These are phyloP conservation scores for Stegastes partitus DNA, from an alignment of 2,113 vertebrate species.

Conservation along the genomic window DNA sequence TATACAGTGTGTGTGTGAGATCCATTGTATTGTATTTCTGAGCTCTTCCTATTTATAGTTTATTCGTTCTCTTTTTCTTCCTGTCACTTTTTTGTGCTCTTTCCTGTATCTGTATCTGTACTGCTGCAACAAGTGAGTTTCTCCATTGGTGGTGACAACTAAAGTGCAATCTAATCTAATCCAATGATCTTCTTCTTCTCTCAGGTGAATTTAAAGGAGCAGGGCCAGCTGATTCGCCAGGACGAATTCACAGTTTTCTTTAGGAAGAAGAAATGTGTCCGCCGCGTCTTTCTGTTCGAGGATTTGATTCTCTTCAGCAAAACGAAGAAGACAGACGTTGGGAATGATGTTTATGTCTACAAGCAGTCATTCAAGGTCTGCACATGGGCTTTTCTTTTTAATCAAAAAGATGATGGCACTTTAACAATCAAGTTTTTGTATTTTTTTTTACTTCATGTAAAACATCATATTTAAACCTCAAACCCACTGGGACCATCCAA, in stretches of 20 bases:
- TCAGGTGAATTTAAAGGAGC: conserved; percentile 87
- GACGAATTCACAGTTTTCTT: conserved; percentile 86
- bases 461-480: neutral
- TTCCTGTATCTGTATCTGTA: too few relatives aligned
- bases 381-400: neutral
- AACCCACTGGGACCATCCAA: too few relatives aligned
- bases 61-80: too few relatives aligned
- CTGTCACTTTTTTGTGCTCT: too few relatives aligned
- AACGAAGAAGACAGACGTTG: conserved; percentile 82
- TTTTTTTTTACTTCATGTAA: too few relatives aligned
- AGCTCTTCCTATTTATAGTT: too few relatives aligned
- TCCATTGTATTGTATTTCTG: too few relatives aligned
- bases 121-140: too few relatives aligned
- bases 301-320: conserved; percentile 88
- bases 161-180: too few relatives aligned
- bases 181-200: neutral
- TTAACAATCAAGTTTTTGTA: neutral
- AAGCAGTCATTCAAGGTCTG: conserved; percentile 88
- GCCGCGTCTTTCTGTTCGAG: conserved; percentile 86
- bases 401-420: neutral
- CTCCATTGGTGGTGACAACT: too few relatives aligned
- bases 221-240: conserved; percentile 85
- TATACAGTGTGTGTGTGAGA: too few relatives aligned
- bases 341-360: conserved; percentile 86
- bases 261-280: conserved; percentile 84